Evolutionary conservation across 2,113 vertebrate species (phyloP).

Genomic region (Upupa epops): DNA sequence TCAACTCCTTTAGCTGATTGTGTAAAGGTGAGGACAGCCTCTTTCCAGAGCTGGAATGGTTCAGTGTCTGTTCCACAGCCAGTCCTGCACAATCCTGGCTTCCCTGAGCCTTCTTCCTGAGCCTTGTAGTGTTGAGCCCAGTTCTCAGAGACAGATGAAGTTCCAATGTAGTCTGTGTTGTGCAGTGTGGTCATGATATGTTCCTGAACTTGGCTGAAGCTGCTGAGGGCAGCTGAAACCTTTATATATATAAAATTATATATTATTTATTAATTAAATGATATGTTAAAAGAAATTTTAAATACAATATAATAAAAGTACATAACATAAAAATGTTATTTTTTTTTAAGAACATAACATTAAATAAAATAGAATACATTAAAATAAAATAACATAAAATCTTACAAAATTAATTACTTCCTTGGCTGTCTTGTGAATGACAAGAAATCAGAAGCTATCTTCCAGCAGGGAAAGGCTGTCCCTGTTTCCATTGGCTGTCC

Average conservation of each 20-base stretch:
- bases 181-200: background rate
- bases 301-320: too few species aligned
- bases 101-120: background rate
- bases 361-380: too few species aligned
- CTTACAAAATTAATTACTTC: background rate
- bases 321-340: too few species aligned
- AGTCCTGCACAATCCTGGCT: background rate
- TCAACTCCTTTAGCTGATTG: background rate
- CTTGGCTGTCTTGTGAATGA: background rate
- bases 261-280: too few species aligned
- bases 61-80: background rate
- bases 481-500: background rate
- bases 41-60: background rate
- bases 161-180: background rate
- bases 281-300: too few species aligned
- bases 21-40: background rate
- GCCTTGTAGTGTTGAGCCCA: background rate
- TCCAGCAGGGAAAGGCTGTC: background rate
- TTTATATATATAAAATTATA: background rate
- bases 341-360: too few species aligned
- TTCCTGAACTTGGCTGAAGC: background rate
- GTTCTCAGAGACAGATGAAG: background rate
- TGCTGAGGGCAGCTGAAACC: background rate
- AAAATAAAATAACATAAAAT: too few species aligned
- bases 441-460: background rate